These are phyloP conservation scores for Mythimna impura DNA, from an alignment of 2,888 invertebrate species.

Conservation along the genomic window DNA sequence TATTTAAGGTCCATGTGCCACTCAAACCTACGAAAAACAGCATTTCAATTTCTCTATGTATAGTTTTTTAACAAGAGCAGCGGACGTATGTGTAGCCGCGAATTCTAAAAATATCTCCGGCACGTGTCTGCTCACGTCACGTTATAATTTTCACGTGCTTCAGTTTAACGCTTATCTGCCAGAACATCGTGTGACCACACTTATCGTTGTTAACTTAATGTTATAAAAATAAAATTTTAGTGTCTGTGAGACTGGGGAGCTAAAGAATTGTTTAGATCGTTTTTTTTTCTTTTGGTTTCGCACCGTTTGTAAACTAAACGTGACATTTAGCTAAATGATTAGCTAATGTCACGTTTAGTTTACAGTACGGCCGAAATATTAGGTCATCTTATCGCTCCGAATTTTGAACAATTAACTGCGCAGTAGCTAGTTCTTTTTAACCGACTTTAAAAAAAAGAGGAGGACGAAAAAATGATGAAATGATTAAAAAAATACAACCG, in stretches of 20 bases:
- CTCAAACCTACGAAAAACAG: neutral
- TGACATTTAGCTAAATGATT: no score
- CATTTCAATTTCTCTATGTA: slow-evolving; percentile 11
- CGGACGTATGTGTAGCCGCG: slow-evolving; percentile 4
- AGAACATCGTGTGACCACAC: slow-evolving; percentile 46
- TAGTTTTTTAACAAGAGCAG: slow-evolving; percentile 17
- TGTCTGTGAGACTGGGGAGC: neutral
- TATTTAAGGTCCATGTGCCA: neutral
- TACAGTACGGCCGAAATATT: no score
- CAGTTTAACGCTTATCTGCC: slow-evolving; percentile 45
- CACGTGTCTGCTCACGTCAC: slow-evolving; percentile 55
- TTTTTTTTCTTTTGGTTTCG: no score
- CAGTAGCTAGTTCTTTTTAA: no score
- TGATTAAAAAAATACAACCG: no score
- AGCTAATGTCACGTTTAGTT: no score
- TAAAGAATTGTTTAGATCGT: no score
- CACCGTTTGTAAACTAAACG: no score
- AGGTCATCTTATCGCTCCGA: no score
- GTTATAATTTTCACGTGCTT: slow-evolving; percentile 56
- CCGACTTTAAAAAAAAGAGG: no score
- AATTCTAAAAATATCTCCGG: slow-evolving; percentile 49
- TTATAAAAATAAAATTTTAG: neutral
- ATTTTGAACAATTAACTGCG: no score
- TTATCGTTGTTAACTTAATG: slow-evolving; percentile 34
- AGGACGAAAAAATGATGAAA: no score